Evolutionary conservation across 2,113 vertebrate species (phyloP), one percentile per base, ranked within the genome.

Genomic region (Nothobranchius kuhntae): DNA sequence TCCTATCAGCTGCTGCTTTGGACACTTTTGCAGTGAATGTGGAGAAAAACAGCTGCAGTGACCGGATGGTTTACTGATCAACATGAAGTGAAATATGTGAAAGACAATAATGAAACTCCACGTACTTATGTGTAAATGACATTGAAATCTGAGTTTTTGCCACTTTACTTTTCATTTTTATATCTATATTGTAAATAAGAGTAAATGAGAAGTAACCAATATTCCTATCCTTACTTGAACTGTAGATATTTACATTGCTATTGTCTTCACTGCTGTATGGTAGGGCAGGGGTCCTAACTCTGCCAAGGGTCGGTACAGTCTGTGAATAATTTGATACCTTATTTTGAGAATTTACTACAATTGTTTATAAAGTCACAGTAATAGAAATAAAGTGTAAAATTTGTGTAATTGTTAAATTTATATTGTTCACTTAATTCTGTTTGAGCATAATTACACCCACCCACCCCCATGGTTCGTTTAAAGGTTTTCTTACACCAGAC

Each of bases 1-100:
- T 61, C 48, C 24, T 38, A 24, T 35, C 48, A 46, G 24, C 46
- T 73, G 68, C 70, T 61, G 64, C 44, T 60, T 46, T 60, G n/a
- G 55, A 76, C 8, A 35, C 53, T 38, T 17, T 51, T 7, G 62
- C 50, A 10, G 50, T 69, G 24, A 46, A 15, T 53, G 15, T 13
- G 11, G n/a, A 61, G 77, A 62, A 7, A 71, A 84, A 84, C 71
- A 83, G 70, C 56, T 81, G 82, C 65, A 77, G 77, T 45, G 68
- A 81, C 63, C 75, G 80, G n/a, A 71, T 12, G 76, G 75, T 70
- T 70, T 65, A 57, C 78, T 84, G 50, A 26, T 75, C 7, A 81
- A 78, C 56, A 85, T 80, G 51, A 77, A 64, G 14, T 46, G 63
- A 69, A 71, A 42, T 75, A 30, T 24, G 53, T 38, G 15, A 50